phyloP scores from a whole-genome alignment of 1,140 invertebrate genomes.

The Meloidogyne floridensis region DNA sequence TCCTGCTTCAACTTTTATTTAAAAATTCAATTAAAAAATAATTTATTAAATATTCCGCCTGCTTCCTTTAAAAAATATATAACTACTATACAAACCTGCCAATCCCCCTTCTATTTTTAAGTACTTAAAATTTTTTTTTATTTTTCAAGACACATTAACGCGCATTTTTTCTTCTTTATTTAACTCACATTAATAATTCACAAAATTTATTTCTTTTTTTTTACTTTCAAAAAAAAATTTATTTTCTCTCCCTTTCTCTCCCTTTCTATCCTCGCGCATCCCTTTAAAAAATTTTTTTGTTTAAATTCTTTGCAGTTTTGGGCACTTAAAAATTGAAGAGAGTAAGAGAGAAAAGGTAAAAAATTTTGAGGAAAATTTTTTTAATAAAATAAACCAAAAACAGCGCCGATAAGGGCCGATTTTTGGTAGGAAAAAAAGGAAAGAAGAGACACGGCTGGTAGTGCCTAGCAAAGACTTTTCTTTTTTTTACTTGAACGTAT shows the following conservation, averaged over 20 bases:
- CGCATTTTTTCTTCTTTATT: neutral
- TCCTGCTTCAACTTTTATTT: neutral
- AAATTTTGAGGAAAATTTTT: neutral
- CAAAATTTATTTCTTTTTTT: neutral
- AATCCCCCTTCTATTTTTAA: neutral
- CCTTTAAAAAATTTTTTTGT: no score
- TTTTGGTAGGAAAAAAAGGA: no score
- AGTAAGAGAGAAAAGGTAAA: neutral
- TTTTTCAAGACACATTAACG: no score
- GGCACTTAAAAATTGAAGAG: neutral
- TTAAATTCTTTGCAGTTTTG: neutral
- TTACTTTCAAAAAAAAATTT: neutral
- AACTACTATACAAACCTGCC: neutral
- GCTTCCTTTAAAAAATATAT: neutral
- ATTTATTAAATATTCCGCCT: neutral
- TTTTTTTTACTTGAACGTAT: no score
- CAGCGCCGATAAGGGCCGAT: neutral
- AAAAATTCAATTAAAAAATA: no score
- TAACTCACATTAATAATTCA: neutral
- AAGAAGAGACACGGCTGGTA: no score
- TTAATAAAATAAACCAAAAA: no score
- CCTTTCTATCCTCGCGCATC: no score
- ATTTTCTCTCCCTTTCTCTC: no score
- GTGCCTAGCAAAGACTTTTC: no score
- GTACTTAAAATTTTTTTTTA: no score